phyloP scores from a whole-genome alignment of 2,113 vertebrate genomes.

The Psophia crepitans region DNA sequence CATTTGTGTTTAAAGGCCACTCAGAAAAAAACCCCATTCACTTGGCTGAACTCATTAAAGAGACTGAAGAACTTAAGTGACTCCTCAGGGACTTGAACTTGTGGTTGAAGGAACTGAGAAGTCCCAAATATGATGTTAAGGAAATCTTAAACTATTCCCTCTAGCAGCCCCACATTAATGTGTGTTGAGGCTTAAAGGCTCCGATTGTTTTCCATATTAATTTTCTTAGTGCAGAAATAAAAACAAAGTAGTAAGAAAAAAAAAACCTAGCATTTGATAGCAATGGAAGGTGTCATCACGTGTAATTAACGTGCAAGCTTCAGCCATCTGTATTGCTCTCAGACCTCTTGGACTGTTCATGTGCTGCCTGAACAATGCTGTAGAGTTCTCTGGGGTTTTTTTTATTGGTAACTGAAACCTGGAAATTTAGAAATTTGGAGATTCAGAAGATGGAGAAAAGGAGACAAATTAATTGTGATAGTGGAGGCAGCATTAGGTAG shows the following conservation, averaged over 20 bases:
- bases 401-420: neutral
- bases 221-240: neutral
- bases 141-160: neutral
- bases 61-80: neutral
- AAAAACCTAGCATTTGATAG: neutral
- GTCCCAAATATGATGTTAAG: neutral
- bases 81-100: slow-evolving; percentile 19
- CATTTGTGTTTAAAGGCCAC: neutral
- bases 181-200: neutral
- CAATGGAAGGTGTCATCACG: neutral
- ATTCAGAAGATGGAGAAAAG: neutral
- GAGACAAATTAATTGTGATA: neutral
- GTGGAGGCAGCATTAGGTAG: fast-evolving
- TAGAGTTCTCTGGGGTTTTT: fast-evolving
- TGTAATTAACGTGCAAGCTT: neutral
- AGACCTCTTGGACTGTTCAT: neutral
- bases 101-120: neutral
- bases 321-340: neutral
- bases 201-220: neutral
- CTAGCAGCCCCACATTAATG: fast-evolving
- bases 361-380: neutral
- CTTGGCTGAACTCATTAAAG: neutral
- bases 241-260: neutral
- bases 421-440: neutral
- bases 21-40: neutral